Evolutionary conservation across 2,113 vertebrate species (phyloP).

Genomic region (Taurulus bubalis): DNA sequence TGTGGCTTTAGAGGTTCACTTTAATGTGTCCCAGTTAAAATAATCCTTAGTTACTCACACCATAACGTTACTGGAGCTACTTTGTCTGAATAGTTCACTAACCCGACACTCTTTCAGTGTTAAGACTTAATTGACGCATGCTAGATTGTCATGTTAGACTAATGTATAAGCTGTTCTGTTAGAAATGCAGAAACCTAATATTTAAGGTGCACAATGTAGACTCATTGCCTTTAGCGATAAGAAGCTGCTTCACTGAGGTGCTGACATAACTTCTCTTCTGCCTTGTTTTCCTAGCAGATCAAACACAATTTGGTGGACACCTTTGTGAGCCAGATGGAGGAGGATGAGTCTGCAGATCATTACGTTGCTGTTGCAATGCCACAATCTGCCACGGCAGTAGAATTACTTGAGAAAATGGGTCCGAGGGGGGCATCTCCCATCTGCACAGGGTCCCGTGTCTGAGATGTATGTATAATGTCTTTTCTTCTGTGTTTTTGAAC

Average conservation of each 20-base stretch:
- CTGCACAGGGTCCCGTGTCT: neutral
- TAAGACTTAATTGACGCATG: no score
- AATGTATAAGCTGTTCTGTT: no score
- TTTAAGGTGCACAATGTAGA: neutral
- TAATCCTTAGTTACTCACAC: no score
- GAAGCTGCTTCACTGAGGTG: neutral
- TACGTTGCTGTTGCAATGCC: neutral
- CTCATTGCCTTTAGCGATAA: neutral
- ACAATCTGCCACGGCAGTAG: neutral
- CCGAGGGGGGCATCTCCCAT: neutral
- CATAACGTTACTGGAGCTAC: no score
- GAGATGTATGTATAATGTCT: neutral
- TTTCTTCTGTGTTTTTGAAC: no score
- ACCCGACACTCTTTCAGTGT: no score
- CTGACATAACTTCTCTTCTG: neutral
- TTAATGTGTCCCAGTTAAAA: no score
- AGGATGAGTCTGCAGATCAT: slow-evolving; percentile 18
- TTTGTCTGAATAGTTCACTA: no score
- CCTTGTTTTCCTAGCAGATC: neutral
- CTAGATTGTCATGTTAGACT: no score
- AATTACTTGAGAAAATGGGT: neutral
- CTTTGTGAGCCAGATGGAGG: slow-evolving; percentile 33
- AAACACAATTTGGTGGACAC: neutral
- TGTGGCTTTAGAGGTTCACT: no score
- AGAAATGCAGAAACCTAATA: neutral